phyloP scores from a whole-genome alignment of 2,888 invertebrate species.

The Linnaemya vulpina region DNA sequence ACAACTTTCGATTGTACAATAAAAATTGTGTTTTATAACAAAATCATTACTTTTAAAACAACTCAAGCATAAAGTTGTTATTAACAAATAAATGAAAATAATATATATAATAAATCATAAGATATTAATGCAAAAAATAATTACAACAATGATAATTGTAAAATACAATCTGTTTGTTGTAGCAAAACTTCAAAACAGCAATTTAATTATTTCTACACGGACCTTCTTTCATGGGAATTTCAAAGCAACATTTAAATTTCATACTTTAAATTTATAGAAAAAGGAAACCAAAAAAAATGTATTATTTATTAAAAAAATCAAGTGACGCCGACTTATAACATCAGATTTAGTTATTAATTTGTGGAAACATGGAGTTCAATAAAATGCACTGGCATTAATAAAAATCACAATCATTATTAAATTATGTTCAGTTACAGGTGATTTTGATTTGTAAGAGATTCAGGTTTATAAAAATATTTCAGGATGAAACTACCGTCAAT shows the following conservation, averaged over 20 bases:
- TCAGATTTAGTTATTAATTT: too few relatives aligned
- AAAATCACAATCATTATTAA: too few relatives aligned
- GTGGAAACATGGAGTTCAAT: too few relatives aligned
- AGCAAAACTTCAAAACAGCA: slow-evolving; percentile 19
- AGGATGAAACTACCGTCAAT: too few relatives aligned
- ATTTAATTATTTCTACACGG: slow-evolving; percentile 13
- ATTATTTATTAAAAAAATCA: too few relatives aligned
- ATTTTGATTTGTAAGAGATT: too few relatives aligned
- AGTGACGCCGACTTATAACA: too few relatives aligned
- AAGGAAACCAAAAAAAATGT: too few relatives aligned
- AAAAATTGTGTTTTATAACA: slow-evolving; percentile 51
- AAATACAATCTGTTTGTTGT: slow-evolving; percentile 20
- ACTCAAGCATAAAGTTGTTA: slow-evolving; percentile 62
- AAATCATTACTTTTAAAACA: slow-evolving; percentile 59
- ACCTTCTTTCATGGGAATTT: neutral
- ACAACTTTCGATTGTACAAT: slow-evolving; percentile 49
- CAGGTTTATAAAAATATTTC: too few relatives aligned
- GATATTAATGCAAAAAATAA: slow-evolving; percentile 21
- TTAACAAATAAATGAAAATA: slow-evolving; percentile 35
- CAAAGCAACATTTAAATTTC: neutral
- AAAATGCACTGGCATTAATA: too few relatives aligned
- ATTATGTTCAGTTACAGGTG: too few relatives aligned
- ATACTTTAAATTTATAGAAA: too few relatives aligned
- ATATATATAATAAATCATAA: slow-evolving; percentile 38
- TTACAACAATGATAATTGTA: slow-evolving; percentile 23